Evolutionary conservation across 1,140 invertebrate genomes (phyloP), one percentile per base, ranked within the genome.

Genomic region (Conus ventricosus): DNA sequence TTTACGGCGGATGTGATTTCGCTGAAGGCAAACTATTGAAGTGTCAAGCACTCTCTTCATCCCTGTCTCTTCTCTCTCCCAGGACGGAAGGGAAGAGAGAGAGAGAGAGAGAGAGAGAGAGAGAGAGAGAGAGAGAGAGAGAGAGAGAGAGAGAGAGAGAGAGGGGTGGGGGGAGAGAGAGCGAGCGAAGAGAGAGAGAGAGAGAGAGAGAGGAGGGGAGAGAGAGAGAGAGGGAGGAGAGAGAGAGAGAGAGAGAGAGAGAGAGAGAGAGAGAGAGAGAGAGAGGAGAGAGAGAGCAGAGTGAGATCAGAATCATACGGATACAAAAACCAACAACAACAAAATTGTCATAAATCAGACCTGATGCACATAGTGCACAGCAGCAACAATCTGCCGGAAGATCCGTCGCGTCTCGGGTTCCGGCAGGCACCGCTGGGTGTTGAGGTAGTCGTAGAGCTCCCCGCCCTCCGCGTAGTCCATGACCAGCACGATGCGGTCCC

Each of bases 381-480:
- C 99, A 39, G 98, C 99, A 20, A 98, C 97, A 89, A 99, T 99
- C 96, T 99, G 99, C 84, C 99, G 96, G 95, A 99, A 99, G 95
- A 99, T 97, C 94, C 98, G 96, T 89, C 99, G 96, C 0, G 99
- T 99, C 96, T 99, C 99, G 82, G 97, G 97, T 95, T 99, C 99
- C 84, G 96, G 95, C 88, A 99, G 96, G 85, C 98, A 97, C 96
- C 99, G 98, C 88, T 97, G 96, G 94, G 98, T 98, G 93, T 98
- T 99, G 85, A 99, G 96, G 96, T 99, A 99, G 95, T 99, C 99
- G 93, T 99, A 99, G 3, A 99, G 96, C 96, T 99, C 99, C 89
- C 99, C 99, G 82, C 99, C 99, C 88, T 98, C 97, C 82, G 99
- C 99, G 95, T 99, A 99, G 95, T 99, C 99, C 99, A 99, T 99